These are phyloP conservation scores for Burhinus bistriatus DNA, from an alignment of 2,113 vertebrate genomes.

Conservation along the genomic window DNA sequence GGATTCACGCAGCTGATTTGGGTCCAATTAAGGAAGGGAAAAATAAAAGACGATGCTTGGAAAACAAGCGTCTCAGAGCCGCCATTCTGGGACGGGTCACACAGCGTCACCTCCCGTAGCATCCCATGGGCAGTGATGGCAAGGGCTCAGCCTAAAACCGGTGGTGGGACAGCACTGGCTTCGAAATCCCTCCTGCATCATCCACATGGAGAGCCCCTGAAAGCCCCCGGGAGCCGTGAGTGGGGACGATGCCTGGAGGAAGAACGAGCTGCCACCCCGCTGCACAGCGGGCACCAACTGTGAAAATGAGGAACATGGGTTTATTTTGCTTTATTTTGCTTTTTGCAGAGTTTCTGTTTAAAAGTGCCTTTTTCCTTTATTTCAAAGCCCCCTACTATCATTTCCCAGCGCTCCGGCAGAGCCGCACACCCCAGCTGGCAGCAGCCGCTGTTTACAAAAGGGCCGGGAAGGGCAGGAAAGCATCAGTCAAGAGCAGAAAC, in stretches of 20 bases:
- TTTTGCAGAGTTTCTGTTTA: background rate
- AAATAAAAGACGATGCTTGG: background rate
- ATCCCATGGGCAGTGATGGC: fast-evolving
- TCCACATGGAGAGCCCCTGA: too few species aligned
- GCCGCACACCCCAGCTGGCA: fast-evolving
- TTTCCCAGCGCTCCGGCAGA: background rate
- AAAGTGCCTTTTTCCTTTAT: background rate
- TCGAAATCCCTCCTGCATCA: background rate
- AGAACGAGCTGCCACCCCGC: background rate
- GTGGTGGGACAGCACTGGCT: background rate
- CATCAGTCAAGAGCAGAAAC: background rate
- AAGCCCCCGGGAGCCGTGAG: fast-evolving
- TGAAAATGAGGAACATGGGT: too few species aligned
- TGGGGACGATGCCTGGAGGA: too few species aligned
- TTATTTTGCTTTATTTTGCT: fast-evolving
- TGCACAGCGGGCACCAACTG: too few species aligned
- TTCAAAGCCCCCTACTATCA: fast-evolving
- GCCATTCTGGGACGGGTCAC: too few species aligned
- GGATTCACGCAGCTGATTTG: background rate
- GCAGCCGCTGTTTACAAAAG: background rate
- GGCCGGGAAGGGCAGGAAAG: background rate
- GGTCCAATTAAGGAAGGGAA: background rate
- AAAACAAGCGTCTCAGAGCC: background rate
- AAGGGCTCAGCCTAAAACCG: background rate
- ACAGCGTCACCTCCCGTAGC: background rate